Conservation (phyloP, 1,140 invertebrate genomes). For the Bombus breviceps region DNA sequence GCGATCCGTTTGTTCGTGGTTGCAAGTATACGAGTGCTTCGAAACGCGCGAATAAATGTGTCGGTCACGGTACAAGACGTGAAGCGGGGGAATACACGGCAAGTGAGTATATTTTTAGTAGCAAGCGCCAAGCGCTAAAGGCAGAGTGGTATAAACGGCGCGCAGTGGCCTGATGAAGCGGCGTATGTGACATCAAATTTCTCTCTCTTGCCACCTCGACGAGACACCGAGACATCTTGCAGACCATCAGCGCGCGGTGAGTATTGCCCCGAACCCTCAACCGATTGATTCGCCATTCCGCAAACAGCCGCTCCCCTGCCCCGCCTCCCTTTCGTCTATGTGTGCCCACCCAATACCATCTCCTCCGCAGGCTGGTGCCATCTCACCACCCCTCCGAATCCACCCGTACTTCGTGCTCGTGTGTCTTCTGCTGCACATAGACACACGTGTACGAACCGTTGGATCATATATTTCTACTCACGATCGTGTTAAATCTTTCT, state of each 20-base stretch:
- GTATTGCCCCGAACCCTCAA: slow-evolving; percentile 52
- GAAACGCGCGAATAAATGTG: slow-evolving; percentile 74
- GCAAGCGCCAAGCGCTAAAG: slow-evolving; percentile 65
- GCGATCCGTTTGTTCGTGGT: slow-evolving; percentile 58
- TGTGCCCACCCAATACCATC: slow-evolving; percentile 15
- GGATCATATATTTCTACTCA: neutral
- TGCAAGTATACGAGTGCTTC: slow-evolving; percentile 59
- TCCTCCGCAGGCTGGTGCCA: slow-evolving; percentile 12
- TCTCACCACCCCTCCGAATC: neutral
- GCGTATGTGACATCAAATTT: slow-evolving; percentile 75
- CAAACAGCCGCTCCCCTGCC: slow-evolving; percentile 35
- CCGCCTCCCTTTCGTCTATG: neutral
- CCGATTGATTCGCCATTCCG: slow-evolving; percentile 70
- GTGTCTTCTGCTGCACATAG: neutral
- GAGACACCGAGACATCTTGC: slow-evolving; percentile 68
- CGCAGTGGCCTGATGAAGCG: slow-evolving; percentile 74
- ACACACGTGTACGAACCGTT: slow-evolving; percentile 1
- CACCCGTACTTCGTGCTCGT: neutral
- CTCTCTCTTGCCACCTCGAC: slow-evolving; percentile 68
- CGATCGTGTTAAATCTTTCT: neutral
- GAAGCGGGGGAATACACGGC: slow-evolving; percentile 66
- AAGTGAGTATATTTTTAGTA: slow-evolving; percentile 79
- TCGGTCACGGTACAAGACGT: slow-evolving; percentile 78
- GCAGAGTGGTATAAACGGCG: slow-evolving; percentile 70
- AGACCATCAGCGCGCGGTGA: slow-evolving; percentile 73